Percentiles rank a stretch among this genome's conserved stretches.
These are phyloP conservation scores for Eilema griseolum DNA, from an alignment of 2,888 invertebrate species.

Conservation along the genomic window DNA sequence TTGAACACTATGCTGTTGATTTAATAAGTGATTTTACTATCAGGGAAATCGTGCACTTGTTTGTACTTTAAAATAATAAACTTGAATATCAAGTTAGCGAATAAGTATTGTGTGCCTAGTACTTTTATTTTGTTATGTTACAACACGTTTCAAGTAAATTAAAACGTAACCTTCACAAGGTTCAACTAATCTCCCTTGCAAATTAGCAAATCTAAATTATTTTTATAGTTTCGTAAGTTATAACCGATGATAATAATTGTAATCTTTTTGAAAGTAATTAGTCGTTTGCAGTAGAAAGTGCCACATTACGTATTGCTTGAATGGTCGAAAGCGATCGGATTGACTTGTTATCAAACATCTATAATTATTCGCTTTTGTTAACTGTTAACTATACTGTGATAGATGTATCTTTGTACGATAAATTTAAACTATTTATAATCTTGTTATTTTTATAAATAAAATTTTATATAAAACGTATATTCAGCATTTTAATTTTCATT, in stretches of 20 bases:
- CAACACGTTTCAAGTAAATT: too few species aligned
- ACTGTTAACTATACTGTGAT: conserved; percentile 70
- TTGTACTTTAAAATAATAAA: too few species aligned
- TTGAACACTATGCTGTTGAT: too few species aligned
- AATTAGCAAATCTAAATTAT: conserved; percentile 36
- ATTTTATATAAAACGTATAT: conserved; percentile 30
- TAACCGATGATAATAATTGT: conserved; percentile 33
- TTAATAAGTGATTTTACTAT: too few species aligned
- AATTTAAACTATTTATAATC: conserved; percentile 49
- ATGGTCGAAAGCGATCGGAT: conserved; percentile 56
- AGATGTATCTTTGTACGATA: conserved; percentile 56
- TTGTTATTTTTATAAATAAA: conserved; percentile 55
- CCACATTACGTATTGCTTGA: conserved; percentile 61
- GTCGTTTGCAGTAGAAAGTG: conserved; percentile 68
- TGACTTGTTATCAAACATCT: conserved; percentile 48
- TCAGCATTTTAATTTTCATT: neutral
- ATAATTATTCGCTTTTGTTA: conserved; percentile 48
- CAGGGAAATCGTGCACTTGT: too few species aligned
- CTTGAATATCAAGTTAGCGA: too few species aligned
- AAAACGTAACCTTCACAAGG: neutral
- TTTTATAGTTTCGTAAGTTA: conserved; percentile 46
- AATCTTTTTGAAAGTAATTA: conserved; percentile 51
- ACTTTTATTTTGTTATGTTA: too few species aligned
- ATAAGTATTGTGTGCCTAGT: too few species aligned
- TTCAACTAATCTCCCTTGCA: neutral